Evolutionary conservation across 2,113 vertebrate genomes (phyloP).

Genomic region (Pandion haliaetus): DNA sequence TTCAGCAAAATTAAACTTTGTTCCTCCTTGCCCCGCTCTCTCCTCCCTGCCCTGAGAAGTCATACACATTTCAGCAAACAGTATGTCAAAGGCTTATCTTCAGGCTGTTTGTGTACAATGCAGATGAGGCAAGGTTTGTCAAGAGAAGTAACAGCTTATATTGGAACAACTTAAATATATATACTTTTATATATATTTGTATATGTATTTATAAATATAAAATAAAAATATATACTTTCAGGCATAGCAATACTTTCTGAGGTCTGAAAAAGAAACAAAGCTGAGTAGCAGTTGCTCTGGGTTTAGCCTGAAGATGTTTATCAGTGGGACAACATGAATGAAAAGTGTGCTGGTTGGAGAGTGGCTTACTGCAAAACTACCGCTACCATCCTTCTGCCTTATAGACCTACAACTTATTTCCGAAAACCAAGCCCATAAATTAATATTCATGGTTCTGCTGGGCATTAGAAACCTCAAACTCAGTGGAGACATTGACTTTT

Average conservation of each 20-base stretch:
- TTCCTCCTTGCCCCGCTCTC: not conserved
- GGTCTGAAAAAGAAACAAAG: not conserved
- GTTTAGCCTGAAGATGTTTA: not conserved
- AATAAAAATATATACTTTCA: not conserved
- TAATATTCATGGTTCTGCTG: not conserved
- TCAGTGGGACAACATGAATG: not conserved
- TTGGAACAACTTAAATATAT: not conserved
- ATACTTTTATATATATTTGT: not conserved
- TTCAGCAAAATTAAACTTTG: not conserved
- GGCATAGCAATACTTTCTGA: not conserved
- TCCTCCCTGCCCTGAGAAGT: not conserved
- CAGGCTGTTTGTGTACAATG: not conserved
- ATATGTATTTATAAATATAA: not conserved
- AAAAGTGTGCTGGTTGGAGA: not conserved
- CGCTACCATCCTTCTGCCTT: fast-evolving
- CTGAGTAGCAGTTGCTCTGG: not conserved
- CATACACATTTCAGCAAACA: not conserved
- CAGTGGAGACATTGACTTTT: not conserved
- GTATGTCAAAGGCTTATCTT: not conserved
- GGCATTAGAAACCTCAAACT: not conserved
- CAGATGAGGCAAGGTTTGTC: not conserved
- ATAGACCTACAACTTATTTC: fast-evolving
- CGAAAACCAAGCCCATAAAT: not conserved
- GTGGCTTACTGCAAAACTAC: not conserved
- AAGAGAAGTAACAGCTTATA: not conserved